Conservation (phyloP, 2,888 invertebrate genomes). For the Diloba caeruleocephala region DNA sequence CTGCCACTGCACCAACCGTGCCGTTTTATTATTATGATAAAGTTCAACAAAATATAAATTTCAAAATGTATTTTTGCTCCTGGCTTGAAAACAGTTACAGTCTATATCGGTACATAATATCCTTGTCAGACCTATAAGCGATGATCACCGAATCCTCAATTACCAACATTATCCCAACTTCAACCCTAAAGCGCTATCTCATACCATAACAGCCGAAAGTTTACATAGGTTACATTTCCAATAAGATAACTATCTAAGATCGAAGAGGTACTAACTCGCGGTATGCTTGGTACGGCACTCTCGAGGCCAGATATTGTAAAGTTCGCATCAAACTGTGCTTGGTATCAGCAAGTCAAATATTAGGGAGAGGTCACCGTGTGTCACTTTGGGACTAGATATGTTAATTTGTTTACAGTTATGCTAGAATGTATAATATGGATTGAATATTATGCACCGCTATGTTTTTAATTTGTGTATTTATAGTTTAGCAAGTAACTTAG, state of each 20-base stretch:
- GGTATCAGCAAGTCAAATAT: slow-evolving; percentile 67
- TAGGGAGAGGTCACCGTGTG: slow-evolving; percentile 23
- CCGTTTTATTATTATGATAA: too few relatives aligned
- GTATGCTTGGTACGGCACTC: slow-evolving; percentile 45
- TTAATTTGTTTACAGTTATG: too few relatives aligned
- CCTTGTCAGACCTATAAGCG: background rate
- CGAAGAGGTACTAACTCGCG: slow-evolving; percentile 48
- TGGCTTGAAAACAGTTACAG: background rate
- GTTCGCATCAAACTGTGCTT: slow-evolving; percentile 63
- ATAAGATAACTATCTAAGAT: slow-evolving; percentile 45
- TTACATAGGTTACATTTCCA: slow-evolving; percentile 21
- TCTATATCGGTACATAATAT: background rate
- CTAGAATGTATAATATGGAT: too few relatives aligned
- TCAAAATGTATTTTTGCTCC: too few relatives aligned
- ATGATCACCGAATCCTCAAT: slow-evolving; percentile 22
- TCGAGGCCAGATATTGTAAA: slow-evolving; percentile 61
- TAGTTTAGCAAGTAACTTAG: too few relatives aligned
- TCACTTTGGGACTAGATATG: slow-evolving; percentile 11
- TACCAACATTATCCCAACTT: slow-evolving; percentile 26
- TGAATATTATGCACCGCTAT: too few relatives aligned
- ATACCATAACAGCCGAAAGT: slow-evolving; percentile 18
- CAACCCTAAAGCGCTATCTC: slow-evolving; percentile 19
- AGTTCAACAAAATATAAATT: too few relatives aligned
- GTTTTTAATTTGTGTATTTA: too few relatives aligned
- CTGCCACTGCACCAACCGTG: too few relatives aligned